A percentile compares a stretch with the other conserved stretches of the same genome.
These are phyloP conservation scores for Percopsis transmontana DNA, from an alignment of 2,113 vertebrate species.

Conservation along the genomic window DNA sequence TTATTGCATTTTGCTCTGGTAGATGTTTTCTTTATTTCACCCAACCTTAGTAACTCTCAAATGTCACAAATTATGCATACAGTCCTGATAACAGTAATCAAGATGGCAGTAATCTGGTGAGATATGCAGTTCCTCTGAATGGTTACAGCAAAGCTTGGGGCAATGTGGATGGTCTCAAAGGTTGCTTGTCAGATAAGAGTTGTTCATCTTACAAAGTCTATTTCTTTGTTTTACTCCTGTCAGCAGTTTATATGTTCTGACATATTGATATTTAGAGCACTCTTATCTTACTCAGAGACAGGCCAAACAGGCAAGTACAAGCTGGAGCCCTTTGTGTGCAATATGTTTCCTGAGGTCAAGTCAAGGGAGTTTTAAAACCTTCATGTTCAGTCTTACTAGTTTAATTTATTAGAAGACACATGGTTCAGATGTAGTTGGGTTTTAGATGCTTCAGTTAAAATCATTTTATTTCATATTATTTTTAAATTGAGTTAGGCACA, in stretches of 20 bases:
- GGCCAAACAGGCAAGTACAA: constrained; percentile 25
- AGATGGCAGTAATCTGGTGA: constrained; percentile 28
- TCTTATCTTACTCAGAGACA: constrained; percentile 29
- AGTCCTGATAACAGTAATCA: constrained; percentile 33
- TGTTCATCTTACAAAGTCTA: constrained; percentile 29
- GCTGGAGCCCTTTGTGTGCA: background rate
- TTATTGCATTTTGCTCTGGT: no score
- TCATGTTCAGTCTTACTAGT: background rate
- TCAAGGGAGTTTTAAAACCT: background rate
- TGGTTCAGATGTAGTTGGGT: background rate
- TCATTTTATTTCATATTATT: no score
- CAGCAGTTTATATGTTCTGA: constrained; percentile 41
- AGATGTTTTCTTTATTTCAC: constrained; percentile 5
- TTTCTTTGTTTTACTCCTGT: constrained; percentile 32
- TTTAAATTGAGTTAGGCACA: no score
- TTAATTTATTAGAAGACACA: background rate
- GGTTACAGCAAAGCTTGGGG: constrained; percentile 42
- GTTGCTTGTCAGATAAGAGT: constrained; percentile 64
- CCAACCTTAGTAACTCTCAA: constrained; percentile 13
- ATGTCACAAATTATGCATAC: constrained; percentile 9
- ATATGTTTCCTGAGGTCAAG: background rate
- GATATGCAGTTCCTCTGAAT: constrained; percentile 1
- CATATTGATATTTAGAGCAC: constrained; percentile 35
- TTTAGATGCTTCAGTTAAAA: background rate
- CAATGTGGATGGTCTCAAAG: constrained; percentile 66